Evolutionary conservation across 1,140 invertebrate genomes (phyloP).

Genomic region (Monochamus saltuarius): DNA sequence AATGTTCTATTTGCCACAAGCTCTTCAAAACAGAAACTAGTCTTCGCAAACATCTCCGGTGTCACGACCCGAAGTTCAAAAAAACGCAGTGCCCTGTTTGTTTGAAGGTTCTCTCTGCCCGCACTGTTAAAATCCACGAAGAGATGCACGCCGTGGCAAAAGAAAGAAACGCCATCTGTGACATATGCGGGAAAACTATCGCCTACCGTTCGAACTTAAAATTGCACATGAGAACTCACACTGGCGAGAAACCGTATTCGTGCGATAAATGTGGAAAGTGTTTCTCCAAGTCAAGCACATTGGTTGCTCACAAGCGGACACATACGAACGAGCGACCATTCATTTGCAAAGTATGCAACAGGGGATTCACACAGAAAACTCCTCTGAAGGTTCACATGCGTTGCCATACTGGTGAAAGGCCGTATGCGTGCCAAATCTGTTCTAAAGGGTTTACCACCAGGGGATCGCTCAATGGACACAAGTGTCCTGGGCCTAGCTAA

Average conservation of each 20-base stretch:
- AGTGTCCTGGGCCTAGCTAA: neutral
- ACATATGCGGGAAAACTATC: conserved; percentile 70
- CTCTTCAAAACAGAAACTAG: conserved; percentile 23
- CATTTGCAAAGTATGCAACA: conserved; percentile 39
- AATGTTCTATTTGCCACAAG: conserved; percentile 25
- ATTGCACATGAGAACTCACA: conserved; percentile 66
- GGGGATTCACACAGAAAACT: conserved; percentile 39
- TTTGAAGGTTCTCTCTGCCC: too few species aligned
- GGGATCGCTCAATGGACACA: neutral
- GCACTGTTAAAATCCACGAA: neutral
- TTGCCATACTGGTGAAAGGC: conserved; percentile 36
- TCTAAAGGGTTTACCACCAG: conserved; percentile 37
- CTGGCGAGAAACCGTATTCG: conserved; percentile 66
- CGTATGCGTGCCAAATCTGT: conserved; percentile 49
- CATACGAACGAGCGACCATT: conserved; percentile 56
- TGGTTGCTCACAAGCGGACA: conserved; percentile 38
- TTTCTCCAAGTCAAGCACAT: conserved; percentile 34
- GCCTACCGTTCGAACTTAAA: conserved; percentile 57
- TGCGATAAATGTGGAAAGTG: conserved; percentile 58
- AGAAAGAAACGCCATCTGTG: conserved; percentile 53
- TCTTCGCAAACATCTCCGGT: conserved; percentile 8
- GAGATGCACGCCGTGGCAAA: neutral
- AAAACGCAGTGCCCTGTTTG: neutral
- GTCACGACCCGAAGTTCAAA: conserved; percentile 16
- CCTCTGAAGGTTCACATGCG: conserved; percentile 37